A percentile compares a stretch with the other conserved stretches of the same genome.
Conservation (phyloP, 2,113 vertebrate genomes). For the Rostratula benghalensis region DNA sequence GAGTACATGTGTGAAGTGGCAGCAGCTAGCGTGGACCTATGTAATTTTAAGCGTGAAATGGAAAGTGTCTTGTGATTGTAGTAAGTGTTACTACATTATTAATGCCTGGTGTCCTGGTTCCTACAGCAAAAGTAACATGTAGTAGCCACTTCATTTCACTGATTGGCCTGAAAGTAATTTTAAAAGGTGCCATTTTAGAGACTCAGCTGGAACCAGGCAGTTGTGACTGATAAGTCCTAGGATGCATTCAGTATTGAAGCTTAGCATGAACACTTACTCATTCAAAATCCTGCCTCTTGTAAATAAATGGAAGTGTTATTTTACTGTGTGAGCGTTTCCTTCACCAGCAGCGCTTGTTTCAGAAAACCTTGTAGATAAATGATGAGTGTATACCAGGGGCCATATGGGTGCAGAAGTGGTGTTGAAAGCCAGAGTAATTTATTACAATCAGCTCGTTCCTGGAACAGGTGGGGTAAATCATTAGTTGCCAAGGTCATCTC, state of each 20-base stretch:
- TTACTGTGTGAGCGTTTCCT: not conserved
- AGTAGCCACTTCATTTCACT: not conserved
- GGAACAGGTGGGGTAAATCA: slow-evolving; percentile 44
- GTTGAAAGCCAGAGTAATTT: slow-evolving; percentile 41
- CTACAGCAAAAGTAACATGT: not conserved
- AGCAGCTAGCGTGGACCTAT: not conserved
- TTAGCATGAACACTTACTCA: not conserved
- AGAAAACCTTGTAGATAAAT: slow-evolving; percentile 35
- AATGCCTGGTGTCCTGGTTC: not conserved
- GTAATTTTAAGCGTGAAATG: not conserved
- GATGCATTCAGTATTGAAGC: not conserved
- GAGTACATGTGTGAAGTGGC: not conserved
- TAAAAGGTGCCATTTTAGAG: not conserved
- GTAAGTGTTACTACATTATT: not conserved
- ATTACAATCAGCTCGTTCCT: slow-evolving; percentile 46
- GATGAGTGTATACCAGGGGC: not conserved
- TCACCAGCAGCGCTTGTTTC: not conserved
- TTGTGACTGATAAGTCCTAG: not conserved
- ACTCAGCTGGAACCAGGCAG: not conserved
- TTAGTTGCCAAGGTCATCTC: slow-evolving; percentile 37
- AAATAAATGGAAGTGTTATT: slow-evolving; percentile 8
- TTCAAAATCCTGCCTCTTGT: slow-evolving; percentile 1
- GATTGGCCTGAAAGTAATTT: not conserved
- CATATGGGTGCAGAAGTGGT: not conserved
- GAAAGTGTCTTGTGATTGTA: not conserved